Conservation (phyloP, 2,113 vertebrate genomes). For the Peromyscus maniculatus region DNA sequence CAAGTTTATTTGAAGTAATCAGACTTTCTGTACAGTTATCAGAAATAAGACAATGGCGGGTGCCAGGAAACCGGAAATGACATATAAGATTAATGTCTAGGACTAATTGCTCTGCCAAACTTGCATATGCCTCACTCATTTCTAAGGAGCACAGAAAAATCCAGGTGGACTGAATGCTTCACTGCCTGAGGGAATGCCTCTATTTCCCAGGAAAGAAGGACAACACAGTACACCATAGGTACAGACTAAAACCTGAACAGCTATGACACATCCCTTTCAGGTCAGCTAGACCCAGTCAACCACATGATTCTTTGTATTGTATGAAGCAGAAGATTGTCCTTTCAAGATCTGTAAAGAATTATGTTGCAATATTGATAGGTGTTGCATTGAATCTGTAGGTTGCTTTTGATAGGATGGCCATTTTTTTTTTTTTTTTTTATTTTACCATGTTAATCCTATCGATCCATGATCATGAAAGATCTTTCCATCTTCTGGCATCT, state of each 20-base stretch:
- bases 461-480: background rate
- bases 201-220: background rate
- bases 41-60: background rate
- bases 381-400: background rate
- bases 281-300: no score
- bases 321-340: background rate
- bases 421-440: background rate
- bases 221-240: background rate
- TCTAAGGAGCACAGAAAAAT: background rate
- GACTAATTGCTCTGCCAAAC: background rate
- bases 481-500: background rate
- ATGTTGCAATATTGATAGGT: background rate
- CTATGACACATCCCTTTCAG: background rate
- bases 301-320: no score
- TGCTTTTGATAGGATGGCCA: background rate
- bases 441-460: background rate
- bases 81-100: background rate
- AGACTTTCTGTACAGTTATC: background rate
- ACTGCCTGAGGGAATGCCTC: background rate
- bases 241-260: background rate
- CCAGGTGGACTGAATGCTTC: background rate
- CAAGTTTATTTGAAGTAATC: background rate
- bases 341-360: background rate
- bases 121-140: background rate
- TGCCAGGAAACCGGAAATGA: background rate